Conservation (phyloP, 2,797 vertebrate genomes). For the Xenentodon cancila region DNA sequence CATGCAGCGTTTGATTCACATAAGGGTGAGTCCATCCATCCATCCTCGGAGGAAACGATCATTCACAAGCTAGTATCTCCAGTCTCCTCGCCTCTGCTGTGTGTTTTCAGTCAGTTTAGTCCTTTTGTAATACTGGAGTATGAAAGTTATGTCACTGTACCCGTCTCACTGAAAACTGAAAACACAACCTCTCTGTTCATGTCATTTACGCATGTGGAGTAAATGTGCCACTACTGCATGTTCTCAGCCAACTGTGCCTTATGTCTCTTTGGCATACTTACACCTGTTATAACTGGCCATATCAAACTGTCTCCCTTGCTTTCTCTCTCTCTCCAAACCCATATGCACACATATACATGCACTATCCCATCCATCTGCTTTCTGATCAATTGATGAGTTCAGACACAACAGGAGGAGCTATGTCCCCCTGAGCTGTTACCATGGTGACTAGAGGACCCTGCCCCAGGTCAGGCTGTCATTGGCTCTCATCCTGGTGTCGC, state of each 20-base stretch:
- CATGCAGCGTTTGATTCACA: too few species aligned
- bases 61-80: too few species aligned
- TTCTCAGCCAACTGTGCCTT: conserved; percentile 57
- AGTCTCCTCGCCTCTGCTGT: too few species aligned
- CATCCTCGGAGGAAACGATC: too few species aligned
- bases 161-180: conserved; percentile 18
- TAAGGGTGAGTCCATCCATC: too few species aligned
- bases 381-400: conserved; percentile 77
- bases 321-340: background rate
- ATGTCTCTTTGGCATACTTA: conserved; percentile 62
- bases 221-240: conserved; percentile 53
- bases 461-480: conserved; percentile 73
- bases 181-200: conserved; percentile 8
- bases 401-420: conserved; percentile 61
- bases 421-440: conserved; percentile 74
- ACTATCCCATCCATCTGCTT: conserved; percentile 61
- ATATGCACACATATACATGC: conserved; percentile 17
- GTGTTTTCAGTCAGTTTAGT: background rate
- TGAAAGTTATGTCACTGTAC: conserved; percentile 26
- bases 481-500: conserved; percentile 47
- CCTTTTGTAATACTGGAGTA: background rate
- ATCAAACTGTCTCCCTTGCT: conserved; percentile 10
- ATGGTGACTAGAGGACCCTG: conserved; percentile 70
- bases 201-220: conserved; percentile 25
- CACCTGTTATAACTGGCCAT: conserved; percentile 33